A percentile compares a stretch with the other conserved stretches of the same genome.
Conservation (phyloP, 2,888 invertebrate genomes). For the Meiosimyza platycephala region DNA sequence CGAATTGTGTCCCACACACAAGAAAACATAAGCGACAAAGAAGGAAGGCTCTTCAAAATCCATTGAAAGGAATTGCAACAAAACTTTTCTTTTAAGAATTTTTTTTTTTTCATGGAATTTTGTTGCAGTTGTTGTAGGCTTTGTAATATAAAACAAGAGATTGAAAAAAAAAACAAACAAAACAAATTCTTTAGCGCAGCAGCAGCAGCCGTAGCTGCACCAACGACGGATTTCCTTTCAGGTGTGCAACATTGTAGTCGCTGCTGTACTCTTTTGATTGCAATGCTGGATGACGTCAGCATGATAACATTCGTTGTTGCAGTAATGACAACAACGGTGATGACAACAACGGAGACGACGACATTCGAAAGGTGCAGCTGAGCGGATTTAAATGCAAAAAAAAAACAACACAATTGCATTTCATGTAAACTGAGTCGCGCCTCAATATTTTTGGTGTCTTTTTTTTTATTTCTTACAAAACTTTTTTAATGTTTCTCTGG, state of each 20-base stretch:
- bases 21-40: neutral
- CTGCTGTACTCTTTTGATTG: too few relatives aligned
- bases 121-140: neutral
- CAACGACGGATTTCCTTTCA: constrained; percentile 30
- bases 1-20: neutral
- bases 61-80: neutral
- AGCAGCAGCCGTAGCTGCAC: too few relatives aligned
- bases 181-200: constrained; percentile 15
- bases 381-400: constrained; percentile 45
- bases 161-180: neutral
- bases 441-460: neutral
- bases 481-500: too few relatives aligned
- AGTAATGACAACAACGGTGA: neutral
- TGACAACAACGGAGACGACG: neutral
- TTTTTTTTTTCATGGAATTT: neutral
- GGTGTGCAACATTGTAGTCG: constrained; percentile 21
- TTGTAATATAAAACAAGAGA: too few relatives aligned
- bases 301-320: neutral
- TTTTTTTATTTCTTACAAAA: neutral
- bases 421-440: constrained; percentile 20
- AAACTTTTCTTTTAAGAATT: neutral
- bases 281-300: too few relatives aligned
- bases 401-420: constrained; percentile 1
- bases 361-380: constrained; percentile 47
- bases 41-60: constrained; percentile 20